These are phyloP conservation scores for Drosophila teissieri DNA, from an alignment of 1,140 invertebrate species.

Conservation along the genomic window DNA sequence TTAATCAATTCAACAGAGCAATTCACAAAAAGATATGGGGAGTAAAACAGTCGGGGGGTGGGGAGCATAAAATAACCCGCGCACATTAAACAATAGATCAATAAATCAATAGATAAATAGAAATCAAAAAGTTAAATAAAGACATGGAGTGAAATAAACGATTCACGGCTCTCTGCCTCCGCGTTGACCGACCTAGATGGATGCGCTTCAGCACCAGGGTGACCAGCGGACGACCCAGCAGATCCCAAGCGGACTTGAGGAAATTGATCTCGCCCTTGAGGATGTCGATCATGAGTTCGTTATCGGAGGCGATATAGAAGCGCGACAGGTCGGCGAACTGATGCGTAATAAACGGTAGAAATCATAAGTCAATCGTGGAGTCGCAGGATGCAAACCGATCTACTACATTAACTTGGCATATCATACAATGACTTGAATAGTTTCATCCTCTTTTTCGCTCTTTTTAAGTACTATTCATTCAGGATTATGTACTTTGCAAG, in stretches of 20 bases:
- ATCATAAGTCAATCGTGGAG: slow-evolving; percentile 47
- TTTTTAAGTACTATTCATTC: background rate
- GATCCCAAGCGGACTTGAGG: slow-evolving; percentile 97
- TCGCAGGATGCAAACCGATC: slow-evolving; percentile 16
- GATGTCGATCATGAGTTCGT: slow-evolving; percentile 98
- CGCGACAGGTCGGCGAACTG: slow-evolving; percentile 98
- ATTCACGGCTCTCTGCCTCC: slow-evolving; percentile 4
- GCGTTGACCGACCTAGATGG: slow-evolving; percentile 93
- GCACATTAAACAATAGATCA: slow-evolving; percentile 21
- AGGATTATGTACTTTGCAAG: too few species aligned
- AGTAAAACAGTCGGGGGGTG: slow-evolving; percentile 10
- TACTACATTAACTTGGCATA: background rate
- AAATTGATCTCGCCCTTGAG: slow-evolving; percentile 98
- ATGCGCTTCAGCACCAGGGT: slow-evolving; percentile 94
- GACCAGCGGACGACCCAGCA: slow-evolving; percentile 95
- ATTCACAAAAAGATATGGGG: slow-evolving; percentile 14
- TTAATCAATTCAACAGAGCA: slow-evolving; percentile 41
- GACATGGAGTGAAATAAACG: slow-evolving; percentile 17
- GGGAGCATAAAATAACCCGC: slow-evolving; percentile 22
- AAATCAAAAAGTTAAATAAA: slow-evolving; percentile 17
- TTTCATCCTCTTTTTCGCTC: too few species aligned
- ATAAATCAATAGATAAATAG: background rate
- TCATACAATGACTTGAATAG: too few species aligned
- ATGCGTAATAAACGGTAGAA: slow-evolving; percentile 69
- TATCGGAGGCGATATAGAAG: slow-evolving; percentile 98